Base-by-base conservation (phyloP, 2,797 vertebrate species). In the Malurus leucopterus region DNA sequence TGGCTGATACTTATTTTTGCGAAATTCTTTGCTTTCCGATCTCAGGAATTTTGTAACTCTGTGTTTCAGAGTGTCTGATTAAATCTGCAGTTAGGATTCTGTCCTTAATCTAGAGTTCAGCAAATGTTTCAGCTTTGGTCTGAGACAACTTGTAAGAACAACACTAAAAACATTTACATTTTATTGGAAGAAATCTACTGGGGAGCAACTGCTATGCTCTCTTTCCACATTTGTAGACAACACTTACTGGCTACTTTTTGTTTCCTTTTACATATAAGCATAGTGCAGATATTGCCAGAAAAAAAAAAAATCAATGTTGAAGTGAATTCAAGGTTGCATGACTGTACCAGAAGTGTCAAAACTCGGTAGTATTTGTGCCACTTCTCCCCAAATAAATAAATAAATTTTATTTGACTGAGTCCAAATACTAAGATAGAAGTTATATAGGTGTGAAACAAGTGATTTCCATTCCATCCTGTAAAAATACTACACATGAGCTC, bases 11-110 rank as follows among this genome's bases (percentile, higher is more conserved):
- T 91, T 84, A 89, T 58, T 88, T 67, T 93, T 95, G 86, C 3
- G 4, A 95, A 95, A 95, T 85, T 92, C 89, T 85, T 95, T 95
- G 89, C 93, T 81, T 93, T 90, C 76, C 79, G 24, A 84, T 87
- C 84, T 92, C 76, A 61, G 64, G 80, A 89, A 88, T 91, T 92
- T 95, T 89, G 94, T 94, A 95, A 92, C 67, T 80, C 90, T 90
- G 54, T 59, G 38, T 73, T 89, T 91, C 74, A 73, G 72, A 92
- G 73, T 57, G 71, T 91, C 87, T 90, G 90, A 89, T 86, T 94
- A 84, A 90, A 3, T 86, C 85, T 91, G 73, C 59, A 90, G 44
- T 89, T 94, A 90, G 61, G 49, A 81, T 68, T 88, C 61, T 84
- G 79, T 64, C 67, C 81, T 92, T 91, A 91, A 69, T 80, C 63